Evolutionary conservation across 2,888 invertebrate genomes (phyloP), one percentile per base, ranked within the genome.

Genomic region (Dicranocentrus wangi): DNA sequence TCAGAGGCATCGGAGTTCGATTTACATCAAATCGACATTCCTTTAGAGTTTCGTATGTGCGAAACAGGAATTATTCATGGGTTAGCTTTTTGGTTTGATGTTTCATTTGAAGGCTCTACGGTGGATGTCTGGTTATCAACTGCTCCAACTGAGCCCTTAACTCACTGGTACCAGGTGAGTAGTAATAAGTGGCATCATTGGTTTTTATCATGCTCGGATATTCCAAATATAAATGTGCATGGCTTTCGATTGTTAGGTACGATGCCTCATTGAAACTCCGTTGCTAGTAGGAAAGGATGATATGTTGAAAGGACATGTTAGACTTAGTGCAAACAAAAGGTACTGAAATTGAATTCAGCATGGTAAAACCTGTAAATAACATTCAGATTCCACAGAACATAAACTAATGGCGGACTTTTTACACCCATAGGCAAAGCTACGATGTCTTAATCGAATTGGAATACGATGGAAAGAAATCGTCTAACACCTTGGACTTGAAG

Each of bases 51-150:
- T 90, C 94, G 94, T 87, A 91, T 98, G 87, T 91, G 95, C 87
- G 81, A 82, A 55, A 94, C 97, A 0, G 98, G 97, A 27, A 95
- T 96, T 66, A 95, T 98, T 86, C 99, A 99, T 88, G 99, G 99
- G 0, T 90, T 99, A 84, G 99, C 99, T 19, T 99, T 99, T 90
- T 99, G 99, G 99, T 99, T 99, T 89, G 98, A 99, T 90, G 98
- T 99, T 25, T 94, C 98, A 85, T 99, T 99, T 90, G 93, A 95
- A 80, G 98, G 99, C 43, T 93, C 93, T 60, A 93, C 93, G 81
- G 94, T 96, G 88, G 94, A 95, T 81, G 94, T 99, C 78, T 99
- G 99, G 98, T 89, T 99, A 39, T 98, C 98, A 7, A 99, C 99
- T 5, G 94, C 98, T 0, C 99, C 99, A 0, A 98, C 98, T 1